Evolutionary conservation across 1,140 invertebrate genomes (phyloP).

Genomic region (Drosophila insularis): DNA sequence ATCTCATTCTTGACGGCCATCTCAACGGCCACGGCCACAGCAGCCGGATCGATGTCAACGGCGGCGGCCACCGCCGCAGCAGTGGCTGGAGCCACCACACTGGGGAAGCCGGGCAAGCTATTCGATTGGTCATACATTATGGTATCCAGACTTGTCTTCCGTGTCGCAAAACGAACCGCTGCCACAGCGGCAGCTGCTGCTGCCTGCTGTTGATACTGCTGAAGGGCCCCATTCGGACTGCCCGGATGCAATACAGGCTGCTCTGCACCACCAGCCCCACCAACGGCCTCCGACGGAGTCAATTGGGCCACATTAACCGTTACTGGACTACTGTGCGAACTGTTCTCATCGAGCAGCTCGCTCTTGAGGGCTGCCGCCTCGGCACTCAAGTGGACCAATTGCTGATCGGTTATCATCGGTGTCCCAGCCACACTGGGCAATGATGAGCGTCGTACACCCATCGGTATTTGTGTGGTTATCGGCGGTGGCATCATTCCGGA

Average conservation of each 20-base stretch:
- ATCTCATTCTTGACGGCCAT: constrained; percentile 84
- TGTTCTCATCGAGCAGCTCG: constrained; percentile 88
- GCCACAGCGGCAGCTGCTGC: neutral
- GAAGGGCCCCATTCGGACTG: constrained; percentile 56
- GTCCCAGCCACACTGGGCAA: constrained; percentile 54
- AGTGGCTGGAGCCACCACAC: constrained; percentile 39
- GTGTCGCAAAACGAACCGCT: constrained; percentile 41
- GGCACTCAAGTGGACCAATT: constrained; percentile 70
- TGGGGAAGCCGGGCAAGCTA: constrained; percentile 71
- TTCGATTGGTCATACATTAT: constrained; percentile 79
- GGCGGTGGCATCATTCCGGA: constrained; percentile 86
- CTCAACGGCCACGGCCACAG: constrained; percentile 82
- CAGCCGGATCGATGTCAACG: constrained; percentile 57
- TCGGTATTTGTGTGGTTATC: constrained; percentile 83
- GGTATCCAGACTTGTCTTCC: constrained; percentile 71
- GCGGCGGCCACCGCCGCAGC: constrained; percentile 57
- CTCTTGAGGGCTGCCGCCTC: constrained; percentile 86
- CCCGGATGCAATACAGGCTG: constrained; percentile 48
- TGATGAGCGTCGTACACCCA: constrained; percentile 84
- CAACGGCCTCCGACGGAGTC: neutral
- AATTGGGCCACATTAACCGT: constrained; percentile 44
- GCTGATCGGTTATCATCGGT: constrained; percentile 78
- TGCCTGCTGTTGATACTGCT: constrained; percentile 57
- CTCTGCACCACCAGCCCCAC: neutral
- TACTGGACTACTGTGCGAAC: constrained; percentile 84